phyloP scores from a whole-genome alignment of 2,888 invertebrate species.

The Melipona beecheii region DNA sequence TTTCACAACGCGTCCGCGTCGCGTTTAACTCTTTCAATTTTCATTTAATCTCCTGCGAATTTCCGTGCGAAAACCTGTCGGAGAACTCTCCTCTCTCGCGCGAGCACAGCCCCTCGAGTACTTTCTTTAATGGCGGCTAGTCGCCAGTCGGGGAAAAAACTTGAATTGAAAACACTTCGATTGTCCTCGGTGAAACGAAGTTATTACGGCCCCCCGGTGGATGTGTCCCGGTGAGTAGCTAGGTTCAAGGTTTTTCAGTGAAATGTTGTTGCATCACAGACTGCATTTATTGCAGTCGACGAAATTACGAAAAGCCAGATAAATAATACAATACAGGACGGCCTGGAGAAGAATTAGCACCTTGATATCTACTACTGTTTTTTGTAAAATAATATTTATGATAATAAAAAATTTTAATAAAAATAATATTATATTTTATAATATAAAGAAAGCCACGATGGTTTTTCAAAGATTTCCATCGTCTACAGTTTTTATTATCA shows the following conservation, averaged over 20 bases:
- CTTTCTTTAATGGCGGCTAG: neutral
- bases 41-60: conserved; percentile 46
- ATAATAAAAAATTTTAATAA: no score
- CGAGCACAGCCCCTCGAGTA: neutral
- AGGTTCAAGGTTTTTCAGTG: neutral
- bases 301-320: neutral
- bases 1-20: neutral
- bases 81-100: neutral
- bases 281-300: neutral
- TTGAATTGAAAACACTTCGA: neutral
- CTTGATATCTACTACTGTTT: no score
- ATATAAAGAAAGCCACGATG: no score
- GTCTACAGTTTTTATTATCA: no score
- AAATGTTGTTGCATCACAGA: neutral
- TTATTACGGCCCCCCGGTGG: neutral
- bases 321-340: no score
- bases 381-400: no score
- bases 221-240: neutral
- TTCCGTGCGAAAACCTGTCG: conserved; percentile 10
- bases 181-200: neutral
- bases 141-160: neutral
- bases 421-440: no score
- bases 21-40: conserved; percentile 56
- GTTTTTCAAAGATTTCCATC: no score
- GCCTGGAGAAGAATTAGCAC: no score